These are phyloP conservation scores for Corythaixoides concolor DNA, from an alignment of 2,113 vertebrate species.

Conservation along the genomic window DNA sequence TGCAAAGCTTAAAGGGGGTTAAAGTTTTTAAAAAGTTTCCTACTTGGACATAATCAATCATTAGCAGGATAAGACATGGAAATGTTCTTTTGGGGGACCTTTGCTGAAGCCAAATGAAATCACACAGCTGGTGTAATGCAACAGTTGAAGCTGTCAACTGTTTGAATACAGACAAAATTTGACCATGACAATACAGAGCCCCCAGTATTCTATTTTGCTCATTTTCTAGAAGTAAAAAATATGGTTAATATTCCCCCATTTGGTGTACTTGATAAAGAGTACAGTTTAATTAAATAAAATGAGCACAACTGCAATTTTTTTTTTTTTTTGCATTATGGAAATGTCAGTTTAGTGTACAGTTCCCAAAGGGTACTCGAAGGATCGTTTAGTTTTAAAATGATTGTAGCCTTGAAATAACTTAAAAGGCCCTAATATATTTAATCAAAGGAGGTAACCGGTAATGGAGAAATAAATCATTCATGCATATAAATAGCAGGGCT, in stretches of 20 bases:
- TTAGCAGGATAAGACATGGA: neutral
- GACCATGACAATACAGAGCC: neutral
- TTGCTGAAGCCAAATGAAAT: neutral
- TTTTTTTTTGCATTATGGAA: neutral
- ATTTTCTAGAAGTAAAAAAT: neutral
- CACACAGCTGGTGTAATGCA: neutral
- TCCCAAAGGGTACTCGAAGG: constrained; percentile 10
- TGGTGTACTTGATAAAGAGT: neutral
- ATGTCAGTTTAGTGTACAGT: constrained; percentile 5
- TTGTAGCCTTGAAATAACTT: constrained; percentile 45
- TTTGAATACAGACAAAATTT: neutral
- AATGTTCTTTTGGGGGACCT: neutral
- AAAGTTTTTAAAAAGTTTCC: neutral
- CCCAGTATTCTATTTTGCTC: neutral
- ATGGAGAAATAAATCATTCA: constrained; percentile 46
- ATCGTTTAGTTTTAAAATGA: constrained; percentile 53
- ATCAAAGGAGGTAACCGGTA: constrained; percentile 44
- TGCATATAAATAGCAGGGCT: neutral
- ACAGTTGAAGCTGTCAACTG: neutral
- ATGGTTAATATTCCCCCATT: neutral
- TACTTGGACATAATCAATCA: neutral
- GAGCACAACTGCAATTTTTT: neutral
- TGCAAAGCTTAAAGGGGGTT: neutral
- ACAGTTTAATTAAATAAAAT: constrained; percentile 47
- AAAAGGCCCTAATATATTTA: constrained; percentile 34